phyloP scores from a whole-genome alignment of 2,113 vertebrate genomes.

The Embiotoca jacksoni region DNA sequence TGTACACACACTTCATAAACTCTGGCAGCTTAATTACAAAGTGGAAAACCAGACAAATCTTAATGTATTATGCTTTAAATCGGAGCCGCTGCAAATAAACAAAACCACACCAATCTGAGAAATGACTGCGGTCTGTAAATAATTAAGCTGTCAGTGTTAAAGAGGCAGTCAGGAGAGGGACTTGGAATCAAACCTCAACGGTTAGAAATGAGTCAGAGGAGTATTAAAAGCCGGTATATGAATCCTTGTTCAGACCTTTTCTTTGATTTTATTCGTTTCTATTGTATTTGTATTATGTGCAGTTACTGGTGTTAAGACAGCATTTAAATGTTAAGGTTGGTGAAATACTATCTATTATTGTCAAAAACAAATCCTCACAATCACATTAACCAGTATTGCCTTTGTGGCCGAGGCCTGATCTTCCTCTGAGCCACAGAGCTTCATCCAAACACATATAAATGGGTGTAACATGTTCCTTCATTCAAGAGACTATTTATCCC shows the following conservation, averaged over 20 bases:
- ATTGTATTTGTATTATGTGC: neutral
- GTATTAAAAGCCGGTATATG: neutral
- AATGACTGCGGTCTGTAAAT: constrained; percentile 36
- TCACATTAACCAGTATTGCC: too few relatives aligned
- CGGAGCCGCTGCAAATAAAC: constrained; percentile 43
- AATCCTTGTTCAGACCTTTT: neutral
- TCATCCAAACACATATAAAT: neutral
- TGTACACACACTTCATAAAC: constrained; percentile 51
- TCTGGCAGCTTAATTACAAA: constrained; percentile 52
- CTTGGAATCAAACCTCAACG: constrained; percentile 13
- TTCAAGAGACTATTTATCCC: too few relatives aligned
- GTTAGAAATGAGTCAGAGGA: neutral
- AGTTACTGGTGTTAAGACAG: neutral
- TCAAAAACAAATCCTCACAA: too few relatives aligned
- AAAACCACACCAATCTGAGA: constrained; percentile 39
- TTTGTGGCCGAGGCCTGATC: neutral
- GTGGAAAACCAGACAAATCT: constrained; percentile 49
- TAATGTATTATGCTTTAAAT: constrained; percentile 28
- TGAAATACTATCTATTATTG: too few relatives aligned
- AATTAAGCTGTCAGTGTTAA: constrained; percentile 31
- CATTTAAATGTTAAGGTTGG: neutral
- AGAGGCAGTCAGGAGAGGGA: constrained; percentile 14
- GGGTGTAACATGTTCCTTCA: too few relatives aligned
- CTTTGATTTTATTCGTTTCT: neutral
- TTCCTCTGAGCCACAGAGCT: neutral